Base-by-base conservation (phyloP, 2,888 invertebrate genomes). In the Eupithecia abbreviata region DNA sequence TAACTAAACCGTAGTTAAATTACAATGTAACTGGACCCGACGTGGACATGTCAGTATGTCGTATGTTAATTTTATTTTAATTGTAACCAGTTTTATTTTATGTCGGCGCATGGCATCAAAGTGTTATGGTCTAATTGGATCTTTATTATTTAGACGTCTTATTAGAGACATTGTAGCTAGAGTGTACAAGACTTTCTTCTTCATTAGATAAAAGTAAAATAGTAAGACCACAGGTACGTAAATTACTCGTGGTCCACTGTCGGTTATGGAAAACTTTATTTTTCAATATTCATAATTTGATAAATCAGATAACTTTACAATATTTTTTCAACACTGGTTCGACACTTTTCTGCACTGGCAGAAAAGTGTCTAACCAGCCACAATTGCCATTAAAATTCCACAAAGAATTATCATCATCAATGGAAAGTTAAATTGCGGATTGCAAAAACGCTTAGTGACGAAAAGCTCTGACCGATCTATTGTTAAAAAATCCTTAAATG, bases 41-140 rank as follows among this genome's bases (percentile, higher is more conserved):
- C 47, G 47, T 43, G 30, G 47, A 69, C 69, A 69, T 69, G 69
- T 65, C 18, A 13, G 43, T 62, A 58, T 68, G 77, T 73, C 77
- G 62, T 75, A 77, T 80, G 80, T 75, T 78, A 77, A 74, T 78
- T 80, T 75, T 74, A 77, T 77, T 78, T 80, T 77, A 79, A 77
- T 77, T 78, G 75, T 78, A 80, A 78, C 80, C 74, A 5, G 80
- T 79, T 80, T 74, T 65, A 74, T 66, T 71, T 71, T 12, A 69
- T 73, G 71, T 62, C 74, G 76, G 72, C 78, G 78, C 75, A 75
- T 78, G 12, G 30, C 74, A 76, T 78, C 77, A 77, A 78, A 76
- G 80, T 78, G 69, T 43, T 78, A 75, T 72, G 62, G 68, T 74
- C 75, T 80, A 80, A 80, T 78, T 80, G 78, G 78, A 79, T 71